phyloP scores from a whole-genome alignment of 2,113 vertebrate genomes.

The Meleagris gallopavo region DNA sequence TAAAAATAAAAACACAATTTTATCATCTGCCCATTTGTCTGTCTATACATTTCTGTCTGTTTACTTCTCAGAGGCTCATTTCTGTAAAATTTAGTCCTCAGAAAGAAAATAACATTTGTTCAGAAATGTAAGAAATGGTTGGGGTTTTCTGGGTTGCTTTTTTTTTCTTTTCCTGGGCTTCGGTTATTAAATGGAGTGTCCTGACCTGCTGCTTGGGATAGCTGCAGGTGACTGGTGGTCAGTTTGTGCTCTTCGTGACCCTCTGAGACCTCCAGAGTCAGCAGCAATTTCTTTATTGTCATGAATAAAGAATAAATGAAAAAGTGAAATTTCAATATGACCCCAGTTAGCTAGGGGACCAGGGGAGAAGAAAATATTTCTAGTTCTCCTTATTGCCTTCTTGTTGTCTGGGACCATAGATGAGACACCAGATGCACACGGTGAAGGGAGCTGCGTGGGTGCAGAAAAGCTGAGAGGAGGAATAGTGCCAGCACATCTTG shows the following conservation, averaged over 20 bases:
- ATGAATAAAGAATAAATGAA: not conserved
- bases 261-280: not conserved
- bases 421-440: fast-evolving
- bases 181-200: not conserved
- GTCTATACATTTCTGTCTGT: not conserved
- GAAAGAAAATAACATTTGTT: not conserved
- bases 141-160: too few species aligned
- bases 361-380: not conserved
- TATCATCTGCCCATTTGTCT: not conserved
- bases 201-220: not conserved
- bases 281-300: not conserved
- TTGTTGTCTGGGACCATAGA: not conserved
- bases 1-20: slow-evolving; percentile 18
- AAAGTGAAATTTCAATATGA: not conserved
- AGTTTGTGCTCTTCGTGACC: not conserved
- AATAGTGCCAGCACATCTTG: not conserved
- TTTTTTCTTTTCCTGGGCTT: not conserved
- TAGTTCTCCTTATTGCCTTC: not conserved
- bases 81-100: not conserved
- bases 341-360: not conserved
- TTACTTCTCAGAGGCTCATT: not conserved
- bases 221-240: not conserved
- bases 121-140: not conserved
- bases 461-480: not conserved
- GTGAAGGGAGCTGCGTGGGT: not conserved